A percentile compares a stretch with the other conserved stretches of the same genome.
phyloP scores from a whole-genome alignment of 1,140 invertebrate species.

The Bathynomus jamesi region DNA sequence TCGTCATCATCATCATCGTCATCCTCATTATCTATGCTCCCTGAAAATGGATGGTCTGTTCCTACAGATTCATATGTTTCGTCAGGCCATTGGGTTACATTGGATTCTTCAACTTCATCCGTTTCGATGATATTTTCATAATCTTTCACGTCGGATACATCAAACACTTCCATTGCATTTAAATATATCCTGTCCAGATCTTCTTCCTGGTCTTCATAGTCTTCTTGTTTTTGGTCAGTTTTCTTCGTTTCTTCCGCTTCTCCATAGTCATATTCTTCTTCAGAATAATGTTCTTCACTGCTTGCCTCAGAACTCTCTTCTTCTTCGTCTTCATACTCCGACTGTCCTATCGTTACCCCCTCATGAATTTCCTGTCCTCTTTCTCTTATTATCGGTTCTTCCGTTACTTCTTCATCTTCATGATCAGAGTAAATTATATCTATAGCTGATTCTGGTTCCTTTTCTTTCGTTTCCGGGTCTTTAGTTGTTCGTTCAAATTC shows the following conservation, averaged over 20 bases:
- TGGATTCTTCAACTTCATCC: too few relatives aligned
- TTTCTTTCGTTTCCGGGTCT: background rate
- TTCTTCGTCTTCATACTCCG: background rate
- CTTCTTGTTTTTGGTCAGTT: background rate
- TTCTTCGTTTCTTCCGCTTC: background rate
- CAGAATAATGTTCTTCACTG: background rate
- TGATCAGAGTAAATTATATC: too few relatives aligned
- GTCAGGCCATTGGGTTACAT: too few relatives aligned
- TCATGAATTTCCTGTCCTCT: background rate
- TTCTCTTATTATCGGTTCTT: background rate
- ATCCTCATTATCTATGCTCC: too few relatives aligned
- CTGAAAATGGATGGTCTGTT: too few relatives aligned
- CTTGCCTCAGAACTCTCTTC: background rate
- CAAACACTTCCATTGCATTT: too few relatives aligned
- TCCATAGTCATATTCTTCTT: background rate
- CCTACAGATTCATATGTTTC: too few relatives aligned
- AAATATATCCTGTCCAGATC: background rate
- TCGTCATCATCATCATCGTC: too few relatives aligned
- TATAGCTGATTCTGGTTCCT: too few relatives aligned
- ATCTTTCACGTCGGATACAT: too few relatives aligned
- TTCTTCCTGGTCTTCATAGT: background rate
- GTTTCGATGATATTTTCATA: too few relatives aligned
- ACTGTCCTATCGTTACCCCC: too few relatives aligned
- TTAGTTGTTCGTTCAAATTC: background rate
- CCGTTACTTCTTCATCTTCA: background rate